A percentile compares a stretch with the other conserved stretches of the same genome.
phyloP scores from a whole-genome alignment of 2,888 invertebrate species.

The Polydesmus complanatus region DNA sequence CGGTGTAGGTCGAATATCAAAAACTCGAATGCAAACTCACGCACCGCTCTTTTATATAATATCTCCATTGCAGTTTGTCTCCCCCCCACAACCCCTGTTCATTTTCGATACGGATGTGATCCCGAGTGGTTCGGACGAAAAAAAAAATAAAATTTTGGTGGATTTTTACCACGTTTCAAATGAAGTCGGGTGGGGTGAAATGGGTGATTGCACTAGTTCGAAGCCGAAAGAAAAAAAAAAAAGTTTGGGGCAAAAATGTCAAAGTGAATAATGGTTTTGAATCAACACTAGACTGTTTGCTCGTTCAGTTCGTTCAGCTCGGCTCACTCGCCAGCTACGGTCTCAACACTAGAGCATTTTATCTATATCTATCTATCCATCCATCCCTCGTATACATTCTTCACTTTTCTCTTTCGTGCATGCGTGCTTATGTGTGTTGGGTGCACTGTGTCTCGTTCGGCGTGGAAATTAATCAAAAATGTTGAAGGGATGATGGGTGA shows the following conservation, averaged over 20 bases:
- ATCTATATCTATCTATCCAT: not conserved
- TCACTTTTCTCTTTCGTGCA: not conserved
- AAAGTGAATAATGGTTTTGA: not conserved
- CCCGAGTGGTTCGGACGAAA: not conserved
- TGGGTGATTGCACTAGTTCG: too few species aligned
- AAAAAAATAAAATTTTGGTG: not conserved
- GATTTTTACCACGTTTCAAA: not conserved
- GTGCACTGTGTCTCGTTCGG: not conserved
- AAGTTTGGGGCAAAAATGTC: not conserved
- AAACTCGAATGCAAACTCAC: too few species aligned
- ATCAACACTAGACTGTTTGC: not conserved
- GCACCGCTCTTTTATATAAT: too few species aligned
- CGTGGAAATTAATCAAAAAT: not conserved
- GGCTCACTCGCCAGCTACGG: not conserved
- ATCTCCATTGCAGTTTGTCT: too few species aligned
- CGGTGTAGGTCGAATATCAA: not conserved
- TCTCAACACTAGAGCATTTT: too few species aligned
- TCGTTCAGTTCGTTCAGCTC: not conserved
- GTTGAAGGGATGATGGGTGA: not conserved
- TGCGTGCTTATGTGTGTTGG: not conserved
- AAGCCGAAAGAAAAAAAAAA: too few species aligned
- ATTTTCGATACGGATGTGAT: too few species aligned
- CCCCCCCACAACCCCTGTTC: too few species aligned
- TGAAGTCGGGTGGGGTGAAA: not conserved
- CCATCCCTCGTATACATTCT: not conserved